Percentiles rank a stretch among this genome's conserved stretches.
Evolutionary conservation across 37 sponge, comb jelly and placozoan species (phyloP).

Genomic region (Hormiphora californensis): DNA sequence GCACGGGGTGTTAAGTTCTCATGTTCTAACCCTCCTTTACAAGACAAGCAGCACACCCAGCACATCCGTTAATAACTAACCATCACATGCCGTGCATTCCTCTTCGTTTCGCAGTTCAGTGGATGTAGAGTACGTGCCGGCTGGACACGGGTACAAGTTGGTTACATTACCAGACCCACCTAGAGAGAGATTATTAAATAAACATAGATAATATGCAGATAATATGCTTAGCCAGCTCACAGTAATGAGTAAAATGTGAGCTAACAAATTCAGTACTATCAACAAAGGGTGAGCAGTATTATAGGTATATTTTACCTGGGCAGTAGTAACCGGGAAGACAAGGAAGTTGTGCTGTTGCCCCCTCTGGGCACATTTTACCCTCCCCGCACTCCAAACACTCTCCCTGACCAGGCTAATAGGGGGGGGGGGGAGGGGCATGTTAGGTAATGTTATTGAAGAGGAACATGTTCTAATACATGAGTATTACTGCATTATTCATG

Average conservation of each 20-base stretch:
- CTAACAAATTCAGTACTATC: too few relatives aligned
- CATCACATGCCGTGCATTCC: slow-evolving; percentile 50
- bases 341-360: neutral
- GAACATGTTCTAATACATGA: too few relatives aligned
- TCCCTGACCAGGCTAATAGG: neutral
- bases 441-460: too few relatives aligned
- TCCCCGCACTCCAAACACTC: slow-evolving; percentile 25
- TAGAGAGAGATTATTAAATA: neutral
- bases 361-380: slow-evolving; percentile 36
- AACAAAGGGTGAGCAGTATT: neutral
- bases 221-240: neutral
- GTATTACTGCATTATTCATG: too few relatives aligned
- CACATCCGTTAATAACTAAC: neutral
- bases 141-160: slow-evolving; percentile 48
- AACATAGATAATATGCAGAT: neutral
- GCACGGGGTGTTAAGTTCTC: neutral
- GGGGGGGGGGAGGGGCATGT: too few relatives aligned
- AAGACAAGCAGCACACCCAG: neutral
- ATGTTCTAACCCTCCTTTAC: neutral
- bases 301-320: neutral
- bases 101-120: slow-evolving; percentile 11
- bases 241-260: neutral
- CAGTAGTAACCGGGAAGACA: slow-evolving; percentile 53
- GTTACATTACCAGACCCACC: slow-evolving; percentile 16
- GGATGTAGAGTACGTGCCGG: slow-evolving; percentile 52